Percentiles rank a stretch among this genome's conserved stretches.
These are phyloP conservation scores for Gymnodraco acuticeps DNA, from an alignment of 2,797 vertebrate genomes.

Conservation along the genomic window DNA sequence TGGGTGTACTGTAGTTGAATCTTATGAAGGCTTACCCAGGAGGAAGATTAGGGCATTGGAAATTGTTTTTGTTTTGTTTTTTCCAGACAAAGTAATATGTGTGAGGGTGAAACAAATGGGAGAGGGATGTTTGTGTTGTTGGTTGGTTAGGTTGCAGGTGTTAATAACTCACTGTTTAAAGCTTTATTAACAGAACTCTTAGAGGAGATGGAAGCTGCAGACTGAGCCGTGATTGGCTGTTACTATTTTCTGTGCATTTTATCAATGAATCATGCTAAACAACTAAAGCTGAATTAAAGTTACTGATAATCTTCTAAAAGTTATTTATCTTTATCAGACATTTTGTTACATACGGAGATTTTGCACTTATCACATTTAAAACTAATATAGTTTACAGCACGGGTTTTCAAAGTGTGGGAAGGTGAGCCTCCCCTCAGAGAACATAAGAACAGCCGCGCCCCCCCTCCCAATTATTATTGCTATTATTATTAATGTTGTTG, in stretches of 20 bases:
- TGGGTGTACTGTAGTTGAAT: slow-evolving; percentile 61
- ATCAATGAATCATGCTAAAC: background rate
- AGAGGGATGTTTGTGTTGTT: background rate
- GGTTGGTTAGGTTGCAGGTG: background rate
- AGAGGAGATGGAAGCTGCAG: background rate
- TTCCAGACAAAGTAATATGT: slow-evolving; percentile 33
- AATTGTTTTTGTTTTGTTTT: slow-evolving; percentile 56
- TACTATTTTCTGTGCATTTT: background rate
- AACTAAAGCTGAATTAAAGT: too few relatives aligned
- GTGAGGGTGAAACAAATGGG: slow-evolving; percentile 3
- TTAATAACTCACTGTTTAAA: slow-evolving; percentile 20
- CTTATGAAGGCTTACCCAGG: slow-evolving; percentile 58
- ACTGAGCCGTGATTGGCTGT: background rate
- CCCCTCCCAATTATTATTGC: too few relatives aligned
- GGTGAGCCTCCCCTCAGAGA: too few relatives aligned
- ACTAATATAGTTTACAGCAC: too few relatives aligned
- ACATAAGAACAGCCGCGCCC: too few relatives aligned
- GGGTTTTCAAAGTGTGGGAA: too few relatives aligned
- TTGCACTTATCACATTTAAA: too few relatives aligned
- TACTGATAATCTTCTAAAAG: too few relatives aligned
- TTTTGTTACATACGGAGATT: too few relatives aligned
- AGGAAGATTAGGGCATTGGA: slow-evolving; percentile 50
- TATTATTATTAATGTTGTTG: too few relatives aligned
- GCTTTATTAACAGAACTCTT: slow-evolving; percentile 12
- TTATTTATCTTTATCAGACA: too few relatives aligned